phyloP scores from a whole-genome alignment of 2,113 vertebrate genomes.

The Microcebus ravelobensis region DNA sequence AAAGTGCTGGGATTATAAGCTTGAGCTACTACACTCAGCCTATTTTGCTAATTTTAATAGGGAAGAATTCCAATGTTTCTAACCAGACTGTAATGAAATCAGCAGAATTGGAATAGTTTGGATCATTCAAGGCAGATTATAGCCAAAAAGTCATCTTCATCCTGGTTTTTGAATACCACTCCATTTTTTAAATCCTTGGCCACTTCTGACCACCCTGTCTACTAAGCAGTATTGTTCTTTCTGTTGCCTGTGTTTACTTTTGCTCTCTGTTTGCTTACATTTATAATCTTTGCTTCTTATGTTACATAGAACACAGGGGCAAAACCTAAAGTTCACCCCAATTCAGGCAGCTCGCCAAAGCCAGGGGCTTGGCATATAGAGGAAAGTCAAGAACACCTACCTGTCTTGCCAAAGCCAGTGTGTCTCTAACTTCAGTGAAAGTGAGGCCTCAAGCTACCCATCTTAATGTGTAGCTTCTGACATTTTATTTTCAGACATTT shows the following conservation, averaged over 20 bases:
- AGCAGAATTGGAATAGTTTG: background rate
- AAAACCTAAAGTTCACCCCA: constrained; percentile 70
- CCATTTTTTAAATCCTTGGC: background rate
- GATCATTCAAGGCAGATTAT: background rate
- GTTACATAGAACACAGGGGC: constrained; percentile 69
- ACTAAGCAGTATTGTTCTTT: background rate
- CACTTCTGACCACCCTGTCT: background rate
- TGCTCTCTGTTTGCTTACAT: constrained; percentile 69
- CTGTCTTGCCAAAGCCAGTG: background rate
- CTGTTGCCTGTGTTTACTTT: constrained; percentile 61
- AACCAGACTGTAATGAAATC: background rate
- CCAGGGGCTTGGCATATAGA: background rate
- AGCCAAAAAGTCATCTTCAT: background rate
- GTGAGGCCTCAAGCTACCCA: background rate
- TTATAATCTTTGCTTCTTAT: constrained; percentile 73
- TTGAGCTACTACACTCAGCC: too few relatives aligned
- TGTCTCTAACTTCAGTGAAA: background rate
- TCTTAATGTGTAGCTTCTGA: background rate
- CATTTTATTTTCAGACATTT: background rate
- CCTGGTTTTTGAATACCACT: background rate
- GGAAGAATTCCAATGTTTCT: background rate
- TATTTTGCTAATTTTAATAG: constrained; percentile 17
- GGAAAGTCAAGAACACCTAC: background rate
- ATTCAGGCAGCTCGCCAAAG: constrained; percentile 27
- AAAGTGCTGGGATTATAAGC: too few relatives aligned